Percentiles rank a stretch among this genome's conserved stretches.
Conservation (phyloP, 2,797 vertebrate species). For the Rallus crepitans region DNA sequence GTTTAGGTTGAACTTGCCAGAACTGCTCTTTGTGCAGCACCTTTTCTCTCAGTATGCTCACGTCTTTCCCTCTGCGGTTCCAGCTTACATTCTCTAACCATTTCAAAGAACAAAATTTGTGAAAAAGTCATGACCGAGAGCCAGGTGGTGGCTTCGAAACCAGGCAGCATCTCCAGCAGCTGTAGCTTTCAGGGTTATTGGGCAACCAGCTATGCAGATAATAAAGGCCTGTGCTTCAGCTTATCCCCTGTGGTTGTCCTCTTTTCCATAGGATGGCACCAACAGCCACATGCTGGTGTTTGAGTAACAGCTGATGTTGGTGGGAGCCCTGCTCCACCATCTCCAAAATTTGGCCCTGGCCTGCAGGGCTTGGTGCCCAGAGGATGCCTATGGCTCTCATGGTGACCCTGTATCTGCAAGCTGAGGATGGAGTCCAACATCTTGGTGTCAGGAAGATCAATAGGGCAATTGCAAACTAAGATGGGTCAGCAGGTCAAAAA, state of each 20-base stretch:
- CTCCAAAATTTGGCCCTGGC: accelerated
- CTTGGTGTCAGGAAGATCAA: background rate
- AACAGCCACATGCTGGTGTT: accelerated
- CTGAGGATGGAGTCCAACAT: accelerated
- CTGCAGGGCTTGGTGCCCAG: background rate
- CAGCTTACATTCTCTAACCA: accelerated
- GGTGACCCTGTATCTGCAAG: background rate
- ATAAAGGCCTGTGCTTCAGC: background rate
- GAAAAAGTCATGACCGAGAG: background rate
- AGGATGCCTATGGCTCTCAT: background rate
- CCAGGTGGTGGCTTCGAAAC: background rate
- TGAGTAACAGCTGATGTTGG: background rate
- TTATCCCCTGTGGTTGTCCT: background rate
- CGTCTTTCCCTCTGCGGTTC: background rate
- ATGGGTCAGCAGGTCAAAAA: background rate
- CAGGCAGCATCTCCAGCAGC: background rate
- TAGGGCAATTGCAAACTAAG: background rate
- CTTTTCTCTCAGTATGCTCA: background rate
- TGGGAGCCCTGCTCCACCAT: background rate
- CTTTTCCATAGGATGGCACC: background rate
- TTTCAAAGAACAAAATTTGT: background rate
- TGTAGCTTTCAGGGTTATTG: background rate
- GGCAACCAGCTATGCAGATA: accelerated
- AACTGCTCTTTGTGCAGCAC: background rate
- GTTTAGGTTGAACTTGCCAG: background rate